Evolutionary conservation across 53 echinoderm and acorn worm genomes (phyloP).

Genomic region (Zoroaster sp.): DNA sequence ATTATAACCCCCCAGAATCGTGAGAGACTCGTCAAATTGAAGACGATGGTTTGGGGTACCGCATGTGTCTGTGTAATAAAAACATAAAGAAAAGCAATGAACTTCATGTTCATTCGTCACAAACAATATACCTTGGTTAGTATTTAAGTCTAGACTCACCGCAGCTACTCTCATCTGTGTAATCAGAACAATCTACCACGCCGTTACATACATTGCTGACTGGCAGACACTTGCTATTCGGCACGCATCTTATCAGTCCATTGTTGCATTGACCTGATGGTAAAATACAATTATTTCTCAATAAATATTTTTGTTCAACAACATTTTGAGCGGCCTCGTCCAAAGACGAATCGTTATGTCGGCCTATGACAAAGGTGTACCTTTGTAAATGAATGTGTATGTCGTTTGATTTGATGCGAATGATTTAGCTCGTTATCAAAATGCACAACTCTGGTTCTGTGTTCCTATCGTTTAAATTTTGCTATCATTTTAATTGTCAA

Average conservation of each 20-base stretch:
- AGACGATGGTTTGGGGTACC: background rate
- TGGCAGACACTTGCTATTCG: background rate
- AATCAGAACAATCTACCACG: background rate
- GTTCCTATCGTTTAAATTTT: background rate
- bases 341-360: background rate
- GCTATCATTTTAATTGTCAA: no score
- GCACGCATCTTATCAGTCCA: background rate
- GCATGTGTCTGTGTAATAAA: background rate
- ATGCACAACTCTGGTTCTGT: background rate
- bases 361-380: background rate
- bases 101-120: no score
- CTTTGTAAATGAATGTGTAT: no score
- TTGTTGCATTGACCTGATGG: background rate
- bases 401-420: background rate
- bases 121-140: background rate
- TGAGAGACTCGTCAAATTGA: background rate
- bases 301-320: no score
- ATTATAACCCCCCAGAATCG: background rate
- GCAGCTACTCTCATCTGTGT: background rate
- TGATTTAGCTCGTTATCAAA: background rate
- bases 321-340: no score
- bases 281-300: background rate
- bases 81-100: background rate
- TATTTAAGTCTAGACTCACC: background rate
- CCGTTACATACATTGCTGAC: background rate